Conservation (phyloP, 2,113 vertebrate species). For the Myotis yumanensis region DNA sequence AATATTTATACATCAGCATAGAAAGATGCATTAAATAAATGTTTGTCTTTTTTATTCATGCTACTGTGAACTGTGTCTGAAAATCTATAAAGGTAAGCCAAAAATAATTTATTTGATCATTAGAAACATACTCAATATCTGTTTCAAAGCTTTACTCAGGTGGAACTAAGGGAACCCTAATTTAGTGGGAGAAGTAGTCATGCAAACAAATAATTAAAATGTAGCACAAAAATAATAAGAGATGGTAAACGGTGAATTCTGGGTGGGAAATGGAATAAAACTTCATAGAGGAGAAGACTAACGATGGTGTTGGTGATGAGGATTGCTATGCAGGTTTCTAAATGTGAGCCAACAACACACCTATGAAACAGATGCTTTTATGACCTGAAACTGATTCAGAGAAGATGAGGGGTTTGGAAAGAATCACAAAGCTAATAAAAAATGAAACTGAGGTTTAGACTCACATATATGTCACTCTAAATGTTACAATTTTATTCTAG, state of each 20-base stretch:
- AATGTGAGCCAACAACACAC: neutral
- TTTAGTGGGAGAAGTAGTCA: neutral
- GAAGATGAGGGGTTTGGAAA: neutral
- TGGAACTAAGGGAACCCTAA: neutral
- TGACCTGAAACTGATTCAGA: neutral
- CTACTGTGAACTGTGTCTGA: neutral
- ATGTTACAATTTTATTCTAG: constrained; percentile 8
- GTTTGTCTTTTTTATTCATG: neutral
- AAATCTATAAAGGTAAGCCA: neutral
- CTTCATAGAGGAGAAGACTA: neutral
- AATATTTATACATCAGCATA: neutral
- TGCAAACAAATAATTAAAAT: constrained; percentile 37
- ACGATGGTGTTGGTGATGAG: neutral
- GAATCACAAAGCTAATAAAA: constrained; percentile 1
- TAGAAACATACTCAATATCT: neutral
- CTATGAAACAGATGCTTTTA: neutral
- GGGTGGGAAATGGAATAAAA: neutral
- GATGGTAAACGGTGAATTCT: neutral
- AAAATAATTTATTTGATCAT: neutral
- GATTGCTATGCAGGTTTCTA: neutral
- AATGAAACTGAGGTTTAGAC: neutral
- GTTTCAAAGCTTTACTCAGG: neutral
- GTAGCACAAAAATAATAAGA: neutral
- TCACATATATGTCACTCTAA: neutral
- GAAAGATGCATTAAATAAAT: neutral